Percentiles rank a stretch among this genome's conserved stretches.
phyloP scores from a whole-genome alignment of 2,113 vertebrate species.

The Phainopepla nitens region DNA sequence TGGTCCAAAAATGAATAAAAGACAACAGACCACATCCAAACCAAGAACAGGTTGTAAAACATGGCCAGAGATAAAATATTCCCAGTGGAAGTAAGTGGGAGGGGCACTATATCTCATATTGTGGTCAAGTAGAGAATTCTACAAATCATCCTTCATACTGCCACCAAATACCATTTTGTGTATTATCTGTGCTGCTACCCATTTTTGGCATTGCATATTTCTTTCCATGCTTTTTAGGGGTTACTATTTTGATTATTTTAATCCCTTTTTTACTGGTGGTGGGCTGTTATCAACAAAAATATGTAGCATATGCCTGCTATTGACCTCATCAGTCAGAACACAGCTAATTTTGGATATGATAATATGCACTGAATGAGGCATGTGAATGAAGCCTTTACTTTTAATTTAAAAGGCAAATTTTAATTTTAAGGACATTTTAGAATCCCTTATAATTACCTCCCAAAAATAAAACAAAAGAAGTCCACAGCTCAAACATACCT shows the following conservation, averaged over 20 bases:
- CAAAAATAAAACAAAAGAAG: neutral
- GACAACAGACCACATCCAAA: constrained; percentile 5
- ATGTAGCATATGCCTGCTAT: neutral
- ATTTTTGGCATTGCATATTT: neutral
- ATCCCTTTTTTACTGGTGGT: neutral
- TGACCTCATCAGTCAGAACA: neutral
- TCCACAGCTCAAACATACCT: neutral
- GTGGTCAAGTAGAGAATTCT: neutral
- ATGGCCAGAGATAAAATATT: constrained; percentile 34
- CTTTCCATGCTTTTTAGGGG: neutral
- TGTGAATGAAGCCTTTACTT: neutral
- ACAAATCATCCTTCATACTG: neutral
- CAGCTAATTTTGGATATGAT: neutral
- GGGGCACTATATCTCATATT: neutral
- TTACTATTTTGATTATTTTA: neutral
- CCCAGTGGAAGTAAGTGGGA: neutral
- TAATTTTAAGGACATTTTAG: neutral
- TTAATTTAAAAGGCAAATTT: neutral
- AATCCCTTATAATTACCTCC: neutral
- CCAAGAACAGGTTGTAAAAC: neutral
- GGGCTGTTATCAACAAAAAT: neutral
- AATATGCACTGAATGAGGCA: neutral
- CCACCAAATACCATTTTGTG: neutral
- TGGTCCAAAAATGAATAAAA: constrained; percentile 41
- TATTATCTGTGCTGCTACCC: neutral